phyloP scores from a whole-genome alignment of 2,888 invertebrate genomes.

The Oligia strigilis region DNA sequence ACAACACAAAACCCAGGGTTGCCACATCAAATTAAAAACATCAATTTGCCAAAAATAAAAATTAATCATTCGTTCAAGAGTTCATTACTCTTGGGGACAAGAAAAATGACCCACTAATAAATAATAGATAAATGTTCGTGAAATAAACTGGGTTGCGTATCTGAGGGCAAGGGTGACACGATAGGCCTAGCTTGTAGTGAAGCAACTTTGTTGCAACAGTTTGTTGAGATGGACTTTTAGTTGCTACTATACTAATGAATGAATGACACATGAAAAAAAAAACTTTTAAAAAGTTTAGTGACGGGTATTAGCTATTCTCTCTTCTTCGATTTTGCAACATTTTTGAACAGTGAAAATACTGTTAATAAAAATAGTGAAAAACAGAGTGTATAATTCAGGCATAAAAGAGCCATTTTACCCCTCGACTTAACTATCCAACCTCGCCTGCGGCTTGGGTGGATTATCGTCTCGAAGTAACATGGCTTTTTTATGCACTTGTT shows the following conservation, averaged over 20 bases:
- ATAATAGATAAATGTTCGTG: constrained; percentile 52
- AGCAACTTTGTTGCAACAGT: constrained; percentile 53
- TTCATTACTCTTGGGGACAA: constrained; percentile 52
- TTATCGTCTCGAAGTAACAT: too few relatives aligned
- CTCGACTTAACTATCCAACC: too few relatives aligned
- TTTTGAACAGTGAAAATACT: too few relatives aligned
- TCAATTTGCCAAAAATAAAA: constrained; percentile 9
- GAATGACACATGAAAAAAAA: too few relatives aligned
- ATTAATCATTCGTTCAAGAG: constrained; percentile 25
- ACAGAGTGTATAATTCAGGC: too few relatives aligned
- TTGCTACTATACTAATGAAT: neutral
- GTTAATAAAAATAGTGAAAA: too few relatives aligned
- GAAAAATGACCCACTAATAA: constrained; percentile 50
- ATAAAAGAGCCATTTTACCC: too few relatives aligned
- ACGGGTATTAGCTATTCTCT: too few relatives aligned
- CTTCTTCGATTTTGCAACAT: too few relatives aligned
- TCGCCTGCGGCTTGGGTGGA: too few relatives aligned
- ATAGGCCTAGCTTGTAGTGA: constrained; percentile 41
- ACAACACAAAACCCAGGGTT: neutral
- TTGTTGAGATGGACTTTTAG: constrained; percentile 25
- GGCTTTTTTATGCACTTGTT: too few relatives aligned
- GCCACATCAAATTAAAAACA: constrained; percentile 31
- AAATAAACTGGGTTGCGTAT: constrained; percentile 55
- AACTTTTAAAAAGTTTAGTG: too few relatives aligned
- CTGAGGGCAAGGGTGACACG: constrained; percentile 59